Evolutionary conservation across 2,113 vertebrate genomes (phyloP).

Genomic region (Varanus komodoensis): DNA sequence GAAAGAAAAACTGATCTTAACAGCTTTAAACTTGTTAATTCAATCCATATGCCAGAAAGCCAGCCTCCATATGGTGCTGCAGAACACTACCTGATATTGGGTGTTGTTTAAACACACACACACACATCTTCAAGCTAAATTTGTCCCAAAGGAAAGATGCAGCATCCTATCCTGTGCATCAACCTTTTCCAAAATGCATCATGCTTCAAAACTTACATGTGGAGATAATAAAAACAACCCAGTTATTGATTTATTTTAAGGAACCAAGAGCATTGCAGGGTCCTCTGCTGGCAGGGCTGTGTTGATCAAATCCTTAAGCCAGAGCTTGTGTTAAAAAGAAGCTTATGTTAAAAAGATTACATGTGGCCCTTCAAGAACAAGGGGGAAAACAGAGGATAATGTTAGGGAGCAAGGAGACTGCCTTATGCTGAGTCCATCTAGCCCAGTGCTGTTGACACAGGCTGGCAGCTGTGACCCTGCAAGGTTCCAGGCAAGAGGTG

Average conservation of each 20-base stretch:
- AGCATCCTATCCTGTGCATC: slow-evolving; percentile 59
- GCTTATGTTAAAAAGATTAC: slow-evolving; percentile 29
- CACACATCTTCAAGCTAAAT: slow-evolving; percentile 79
- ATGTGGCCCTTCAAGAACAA: slow-evolving; percentile 39
- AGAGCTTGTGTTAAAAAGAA: slow-evolving; percentile 57
- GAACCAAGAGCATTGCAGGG: slow-evolving; percentile 66
- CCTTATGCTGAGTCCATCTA: no score
- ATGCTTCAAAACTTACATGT: slow-evolving; percentile 50
- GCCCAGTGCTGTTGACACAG: no score
- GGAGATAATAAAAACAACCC: slow-evolving; percentile 67
- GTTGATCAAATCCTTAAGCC: slow-evolving; percentile 68
- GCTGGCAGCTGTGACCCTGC: no score
- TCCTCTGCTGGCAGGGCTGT: slow-evolving; percentile 74
- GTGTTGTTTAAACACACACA: slow-evolving; percentile 66
- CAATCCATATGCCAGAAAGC: slow-evolving; percentile 85
- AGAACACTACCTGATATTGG: slow-evolving; percentile 82
- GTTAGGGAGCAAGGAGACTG: no score
- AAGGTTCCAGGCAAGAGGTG: no score
- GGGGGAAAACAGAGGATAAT: slow-evolving; percentile 27
- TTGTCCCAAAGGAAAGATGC: slow-evolving; percentile 76
- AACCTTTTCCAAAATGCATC: slow-evolving; percentile 62
- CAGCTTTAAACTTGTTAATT: slow-evolving; percentile 90
- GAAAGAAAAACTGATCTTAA: slow-evolving; percentile 88
- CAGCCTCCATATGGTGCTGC: slow-evolving; percentile 82
- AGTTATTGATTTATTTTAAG: slow-evolving; percentile 61